A percentile compares a stretch with the other conserved stretches of the same genome.
Conservation (phyloP, 1,140 invertebrate species). For the Bombus huntii region DNA sequence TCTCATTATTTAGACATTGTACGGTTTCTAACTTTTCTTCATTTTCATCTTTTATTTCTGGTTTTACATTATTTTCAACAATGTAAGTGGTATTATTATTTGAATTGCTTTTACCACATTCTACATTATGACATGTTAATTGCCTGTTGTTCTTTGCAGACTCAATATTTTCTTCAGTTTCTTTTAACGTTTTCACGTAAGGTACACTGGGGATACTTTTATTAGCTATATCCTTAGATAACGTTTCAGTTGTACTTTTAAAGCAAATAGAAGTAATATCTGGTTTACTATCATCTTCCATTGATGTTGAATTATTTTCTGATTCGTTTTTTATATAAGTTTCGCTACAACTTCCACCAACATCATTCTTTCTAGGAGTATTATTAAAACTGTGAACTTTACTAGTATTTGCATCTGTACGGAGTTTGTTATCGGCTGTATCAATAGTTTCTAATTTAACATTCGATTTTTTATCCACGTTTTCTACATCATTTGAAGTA, state of each 20-base stretch:
- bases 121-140: neutral
- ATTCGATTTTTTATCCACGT: neutral
- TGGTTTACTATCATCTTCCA: slow-evolving; percentile 14
- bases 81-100: neutral
- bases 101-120: neutral
- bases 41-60: neutral
- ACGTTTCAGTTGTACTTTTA: neutral
- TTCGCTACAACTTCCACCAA: too few species aligned
- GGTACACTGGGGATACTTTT: neutral
- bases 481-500: slow-evolving; percentile 8
- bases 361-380: neutral
- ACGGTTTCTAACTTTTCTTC: neutral
- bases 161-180: neutral
- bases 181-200: neutral
- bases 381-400: neutral
- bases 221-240: neutral
- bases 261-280: neutral
- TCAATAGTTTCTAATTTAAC: neutral
- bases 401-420: neutral
- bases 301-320: neutral
- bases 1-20: neutral
- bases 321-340: neutral
- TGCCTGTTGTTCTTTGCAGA: neutral
- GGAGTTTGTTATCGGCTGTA: neutral
- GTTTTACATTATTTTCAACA: neutral